Conservation (phyloP, 2,113 vertebrate genomes). For the Pollimyrus isidori region DNA sequence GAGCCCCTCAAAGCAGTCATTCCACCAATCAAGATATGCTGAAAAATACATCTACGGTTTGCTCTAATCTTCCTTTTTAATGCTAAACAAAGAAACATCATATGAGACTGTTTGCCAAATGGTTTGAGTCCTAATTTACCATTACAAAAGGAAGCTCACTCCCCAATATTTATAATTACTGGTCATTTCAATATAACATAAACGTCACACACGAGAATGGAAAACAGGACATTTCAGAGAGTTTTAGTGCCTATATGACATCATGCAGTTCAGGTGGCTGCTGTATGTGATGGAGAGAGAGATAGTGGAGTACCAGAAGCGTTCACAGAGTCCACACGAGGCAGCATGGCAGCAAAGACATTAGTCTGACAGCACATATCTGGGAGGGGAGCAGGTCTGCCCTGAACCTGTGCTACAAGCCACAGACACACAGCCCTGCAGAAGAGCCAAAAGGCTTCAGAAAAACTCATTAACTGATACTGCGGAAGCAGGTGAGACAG, state of each 20-base stretch:
- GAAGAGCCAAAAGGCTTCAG: not conserved
- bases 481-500: not conserved
- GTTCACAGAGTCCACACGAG: conserved; percentile 38
- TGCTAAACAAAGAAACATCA: not conserved
- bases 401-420: not conserved
- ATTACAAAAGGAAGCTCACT: not conserved
- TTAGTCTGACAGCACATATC: not conserved
- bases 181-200: not conserved
- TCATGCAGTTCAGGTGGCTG: conserved; percentile 42
- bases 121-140: not conserved
- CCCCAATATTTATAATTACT: not conserved
- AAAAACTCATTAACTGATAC: not conserved
- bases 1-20: not conserved
- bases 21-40: not conserved
- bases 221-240: conserved; percentile 31
- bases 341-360: not conserved
- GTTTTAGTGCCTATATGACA: conserved; percentile 36
- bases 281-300: conserved; percentile 28
- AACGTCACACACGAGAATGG: conserved; percentile 34
- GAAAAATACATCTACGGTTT: not conserved
- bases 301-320: conserved; percentile 25
- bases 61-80: not conserved
- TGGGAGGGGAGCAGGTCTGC: not conserved
- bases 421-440: not conserved
- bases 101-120: not conserved